Evolutionary conservation across 1,140 invertebrate genomes (phyloP), one percentile per base, ranked within the genome.

Genomic region (Hyphantria cunea): DNA sequence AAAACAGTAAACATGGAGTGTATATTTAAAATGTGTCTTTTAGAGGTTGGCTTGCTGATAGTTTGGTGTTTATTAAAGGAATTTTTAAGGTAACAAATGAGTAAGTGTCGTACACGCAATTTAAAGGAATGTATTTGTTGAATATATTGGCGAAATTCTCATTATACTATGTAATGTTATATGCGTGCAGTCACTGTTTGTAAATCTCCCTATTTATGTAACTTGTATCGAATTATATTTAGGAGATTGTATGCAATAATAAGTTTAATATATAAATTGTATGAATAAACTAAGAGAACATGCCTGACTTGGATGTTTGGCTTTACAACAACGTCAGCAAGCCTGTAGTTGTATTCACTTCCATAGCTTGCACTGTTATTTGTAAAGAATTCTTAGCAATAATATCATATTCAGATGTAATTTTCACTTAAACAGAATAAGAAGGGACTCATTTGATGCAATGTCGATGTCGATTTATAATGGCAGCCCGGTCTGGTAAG

Each of bases 321-420:
- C 55, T 58, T 58, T n/a, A 49, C 37, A 7, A n/a, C 12, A 44
- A 47, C 13, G 53, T 56, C 55, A 53, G 58, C 42, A 66, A 69
- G 60, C 55, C 55, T 37, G 61, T 72, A 65, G 66, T 52, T 45
- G 49, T 54, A 47, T 61, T 84, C 84, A 84, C 84, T 84, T 83
- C 80, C 80, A 78, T 84, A 86, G 84, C 82, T 84, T 86, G 84
- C 84, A 86, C 82, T 80, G 74, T 82, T 76, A 64, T 74, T 80
- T 77, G 72, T 82, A 79, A 81, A 77, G 64, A 67, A 69, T 62
- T 69, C 50, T 72, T 81, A 83, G 74, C 74, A 80, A 79, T 81
- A 82, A 82, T 74, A 62, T 50, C 64, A 66, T 55, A 58, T 64
- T 72, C 50, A 55, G 54, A 59, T 72, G 68, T 77, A 76, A 61